phyloP scores from a whole-genome alignment of 2,797 vertebrate genomes.

The Capromys pilorides region DNA sequence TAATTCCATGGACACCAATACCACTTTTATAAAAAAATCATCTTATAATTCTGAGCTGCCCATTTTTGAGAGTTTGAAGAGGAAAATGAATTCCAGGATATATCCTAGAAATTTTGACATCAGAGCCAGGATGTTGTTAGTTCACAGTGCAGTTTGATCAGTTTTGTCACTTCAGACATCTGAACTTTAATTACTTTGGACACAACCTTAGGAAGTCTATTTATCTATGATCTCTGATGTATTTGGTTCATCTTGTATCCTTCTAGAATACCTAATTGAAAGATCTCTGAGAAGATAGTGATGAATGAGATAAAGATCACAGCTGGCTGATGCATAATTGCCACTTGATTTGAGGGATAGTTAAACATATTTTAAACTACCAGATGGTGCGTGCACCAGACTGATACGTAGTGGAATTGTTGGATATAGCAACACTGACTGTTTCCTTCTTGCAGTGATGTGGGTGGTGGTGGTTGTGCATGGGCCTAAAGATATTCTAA shows the following conservation, averaged over 20 bases:
- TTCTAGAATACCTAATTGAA: slow-evolving; percentile 54
- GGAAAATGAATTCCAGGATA: slow-evolving; percentile 55
- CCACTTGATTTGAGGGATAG: slow-evolving; percentile 53
- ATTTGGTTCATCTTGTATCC: slow-evolving; percentile 44
- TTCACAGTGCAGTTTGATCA: background rate
- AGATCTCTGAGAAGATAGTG: slow-evolving; percentile 59
- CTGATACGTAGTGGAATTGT: background rate
- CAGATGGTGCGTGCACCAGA: slow-evolving; percentile 34
- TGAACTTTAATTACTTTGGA: slow-evolving; percentile 48
- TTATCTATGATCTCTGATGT: slow-evolving; percentile 44
- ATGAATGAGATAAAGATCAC: slow-evolving; percentile 58
- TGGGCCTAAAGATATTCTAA: background rate
- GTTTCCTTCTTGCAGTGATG: background rate
- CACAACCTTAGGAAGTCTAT: background rate
- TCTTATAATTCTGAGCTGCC: slow-evolving; percentile 33
- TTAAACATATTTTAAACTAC: slow-evolving; percentile 62
- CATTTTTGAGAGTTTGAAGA: slow-evolving; percentile 12
- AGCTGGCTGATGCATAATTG: slow-evolving; percentile 62
- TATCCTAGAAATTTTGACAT: slow-evolving; percentile 16
- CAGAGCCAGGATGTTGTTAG: slow-evolving; percentile 1
- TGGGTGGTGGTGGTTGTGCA: background rate
- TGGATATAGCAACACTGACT: background rate
- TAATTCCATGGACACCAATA: background rate
- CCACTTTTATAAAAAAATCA: background rate
- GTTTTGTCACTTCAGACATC: slow-evolving; percentile 18